A percentile compares a stretch with the other conserved stretches of the same genome.
Evolutionary conservation across 53 echinoderm and acorn worm genomes (phyloP).

Genomic region (Luidia sarsii): DNA sequence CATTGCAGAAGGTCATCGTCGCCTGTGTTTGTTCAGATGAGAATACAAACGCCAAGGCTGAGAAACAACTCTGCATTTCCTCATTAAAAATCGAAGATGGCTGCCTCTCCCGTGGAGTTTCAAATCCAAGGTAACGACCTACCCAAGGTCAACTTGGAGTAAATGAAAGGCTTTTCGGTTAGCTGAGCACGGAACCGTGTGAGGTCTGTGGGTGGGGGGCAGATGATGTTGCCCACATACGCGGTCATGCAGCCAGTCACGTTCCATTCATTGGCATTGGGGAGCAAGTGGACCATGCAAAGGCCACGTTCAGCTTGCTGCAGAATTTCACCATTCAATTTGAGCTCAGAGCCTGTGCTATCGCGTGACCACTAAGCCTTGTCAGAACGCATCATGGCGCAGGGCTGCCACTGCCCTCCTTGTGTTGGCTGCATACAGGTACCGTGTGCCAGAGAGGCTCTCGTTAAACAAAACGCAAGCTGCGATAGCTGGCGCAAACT

Average conservation of each 20-base stretch:
- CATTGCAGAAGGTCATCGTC: constrained; percentile 6
- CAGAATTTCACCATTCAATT: constrained; percentile 50
- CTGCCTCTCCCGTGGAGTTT: constrained; percentile 3
- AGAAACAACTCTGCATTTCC: neutral
- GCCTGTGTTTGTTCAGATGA: constrained; percentile 42
- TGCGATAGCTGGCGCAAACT: neutral
- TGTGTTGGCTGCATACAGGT: no score
- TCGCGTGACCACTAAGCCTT: constrained; percentile 36
- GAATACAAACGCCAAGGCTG: neutral
- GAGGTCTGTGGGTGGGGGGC: neutral
- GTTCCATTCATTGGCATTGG: constrained; percentile 25
- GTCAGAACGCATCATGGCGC: neutral
- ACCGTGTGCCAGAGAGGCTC: no score
- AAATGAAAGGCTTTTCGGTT: constrained; percentile 33
- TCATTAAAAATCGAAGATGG: constrained; percentile 48
- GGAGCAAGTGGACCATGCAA: constrained; percentile 42
- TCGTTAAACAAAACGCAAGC: constrained; percentile 37
- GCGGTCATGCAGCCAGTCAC: constrained; percentile 37
- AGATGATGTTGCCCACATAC: constrained; percentile 48
- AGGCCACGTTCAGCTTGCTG: constrained; percentile 32
- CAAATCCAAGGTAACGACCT: constrained; percentile 29
- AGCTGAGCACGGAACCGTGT: neutral
- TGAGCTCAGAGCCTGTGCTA: constrained; percentile 43
- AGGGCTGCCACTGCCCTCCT: neutral
- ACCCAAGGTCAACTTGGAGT: constrained; percentile 31